Percentiles rank a stretch among this genome's conserved stretches.
phyloP scores from a whole-genome alignment of 1,140 invertebrate genomes.

The Drosophila truncata region DNA sequence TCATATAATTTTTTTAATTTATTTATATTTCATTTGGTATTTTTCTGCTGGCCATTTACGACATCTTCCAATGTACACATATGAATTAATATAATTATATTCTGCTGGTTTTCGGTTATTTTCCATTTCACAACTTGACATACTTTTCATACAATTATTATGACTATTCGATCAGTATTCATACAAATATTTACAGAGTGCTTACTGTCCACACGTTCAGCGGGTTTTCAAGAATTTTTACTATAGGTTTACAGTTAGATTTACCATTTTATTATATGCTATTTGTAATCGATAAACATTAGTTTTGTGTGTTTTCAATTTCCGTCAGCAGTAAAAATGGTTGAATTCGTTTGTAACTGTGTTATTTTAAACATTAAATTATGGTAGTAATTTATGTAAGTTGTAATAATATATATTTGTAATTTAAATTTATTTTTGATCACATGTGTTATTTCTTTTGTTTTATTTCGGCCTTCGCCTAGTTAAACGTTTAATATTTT shows the following conservation, averaged over 20 bases:
- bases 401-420: slow-evolving; percentile 61
- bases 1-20: slow-evolving; percentile 54
- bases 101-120: slow-evolving; percentile 55
- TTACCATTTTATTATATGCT: slow-evolving; percentile 42
- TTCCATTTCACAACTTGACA: slow-evolving; percentile 64
- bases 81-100: slow-evolving; percentile 51
- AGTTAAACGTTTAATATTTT: slow-evolving; percentile 50
- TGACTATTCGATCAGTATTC: slow-evolving; percentile 54
- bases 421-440: slow-evolving; percentile 80
- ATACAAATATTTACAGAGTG: slow-evolving; percentile 74
- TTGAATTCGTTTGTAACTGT: slow-evolving; percentile 43
- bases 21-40: slow-evolving; percentile 47
- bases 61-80: slow-evolving; percentile 61
- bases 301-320: slow-evolving; percentile 49
- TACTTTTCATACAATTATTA: slow-evolving; percentile 48
- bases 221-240: slow-evolving; percentile 17
- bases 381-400: slow-evolving; percentile 57
- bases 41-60: slow-evolving; percentile 61
- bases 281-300: slow-evolving; percentile 56
- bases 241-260: slow-evolving; percentile 59
- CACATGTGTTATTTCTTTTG: slow-evolving; percentile 74
- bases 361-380: slow-evolving; percentile 60
- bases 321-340: slow-evolving; percentile 54
- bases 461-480: slow-evolving; percentile 35
- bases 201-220: slow-evolving; percentile 13